These are phyloP conservation scores for Poeciliopsis retropinna DNA, from an alignment of 2,113 vertebrate species.

Conservation along the genomic window DNA sequence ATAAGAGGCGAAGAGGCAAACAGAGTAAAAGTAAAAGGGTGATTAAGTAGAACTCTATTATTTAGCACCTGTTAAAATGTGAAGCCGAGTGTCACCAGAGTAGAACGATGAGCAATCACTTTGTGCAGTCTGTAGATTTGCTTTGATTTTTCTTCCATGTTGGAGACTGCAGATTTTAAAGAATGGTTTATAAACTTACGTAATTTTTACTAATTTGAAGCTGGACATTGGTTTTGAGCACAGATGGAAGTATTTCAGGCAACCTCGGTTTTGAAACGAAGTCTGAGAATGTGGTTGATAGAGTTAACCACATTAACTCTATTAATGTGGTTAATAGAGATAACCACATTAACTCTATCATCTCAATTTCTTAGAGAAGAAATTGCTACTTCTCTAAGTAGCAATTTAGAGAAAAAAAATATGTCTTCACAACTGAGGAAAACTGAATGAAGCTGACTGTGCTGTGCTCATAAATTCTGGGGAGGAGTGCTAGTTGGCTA, in stretches of 20 bases:
- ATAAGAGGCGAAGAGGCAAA: no score
- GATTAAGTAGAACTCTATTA: neutral
- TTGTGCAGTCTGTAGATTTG: neutral
- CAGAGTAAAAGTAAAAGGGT: neutral
- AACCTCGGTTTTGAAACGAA: neutral
- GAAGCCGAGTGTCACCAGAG: neutral
- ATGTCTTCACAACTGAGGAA: no score
- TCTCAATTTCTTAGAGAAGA: no score
- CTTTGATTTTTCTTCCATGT: neutral
- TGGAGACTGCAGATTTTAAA: neutral
- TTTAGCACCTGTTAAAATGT: neutral
- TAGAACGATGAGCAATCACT: neutral
- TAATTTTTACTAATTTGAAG: neutral
- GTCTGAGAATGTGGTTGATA: neutral
- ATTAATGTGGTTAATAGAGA: no score
- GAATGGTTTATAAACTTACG: neutral
- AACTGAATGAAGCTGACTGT: no score
- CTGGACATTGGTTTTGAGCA: neutral
- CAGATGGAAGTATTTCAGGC: neutral
- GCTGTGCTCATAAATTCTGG: no score
- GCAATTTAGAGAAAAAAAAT: neutral
- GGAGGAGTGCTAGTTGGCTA: no score
- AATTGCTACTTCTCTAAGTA: no score
- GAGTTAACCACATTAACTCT: no score
- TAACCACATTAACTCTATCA: no score